Evolutionary conservation across 2,113 vertebrate genomes (phyloP), one percentile per base, ranked within the genome.

Genomic region (Labrus mixtus): DNA sequence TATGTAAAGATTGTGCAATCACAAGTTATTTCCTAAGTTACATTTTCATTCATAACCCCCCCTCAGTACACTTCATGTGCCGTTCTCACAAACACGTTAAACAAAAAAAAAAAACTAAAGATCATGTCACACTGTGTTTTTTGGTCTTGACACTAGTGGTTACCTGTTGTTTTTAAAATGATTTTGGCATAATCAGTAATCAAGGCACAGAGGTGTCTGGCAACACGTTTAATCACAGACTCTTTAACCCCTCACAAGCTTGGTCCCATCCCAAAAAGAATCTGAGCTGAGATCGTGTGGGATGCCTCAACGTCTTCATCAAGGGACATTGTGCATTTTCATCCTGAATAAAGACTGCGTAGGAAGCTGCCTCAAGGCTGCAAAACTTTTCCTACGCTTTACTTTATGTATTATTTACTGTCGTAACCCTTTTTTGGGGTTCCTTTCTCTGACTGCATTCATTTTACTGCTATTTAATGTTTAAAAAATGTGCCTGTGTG

Each of bases 161-260:
- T 43, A 81, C 77, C 75, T 80, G 80, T 55, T 58, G 23, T 16
- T 85, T 55, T 20, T 9, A 39, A 57, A 64, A 73, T 51, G 0
- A 66, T 58, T 68, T 58, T 58, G 55, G 61, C 53, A 29, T 73
- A 10, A 51, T 51, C 48, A 51, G 68, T 78, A 79, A 77, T 83
- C 4, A n/a, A 56, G 48, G 69, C 59, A 0, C 65, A 46, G 53
- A 67, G 66, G 68, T 61, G 15, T 73, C 17, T 68, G 46, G 39
- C 71, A 2, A 39, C 25, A 0, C 23, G 65, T 74, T 43, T 54
- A 45, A 73, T 78, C 39, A 4, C 2, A 53, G 60, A 64, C 51
- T 41, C 48, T 82, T 75, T 54, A 79, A 83, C 73, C 45, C 56
- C 37, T 76, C 59, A 51, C 33, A 43, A 63, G 51, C 46, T 78